phyloP scores from a whole-genome alignment of 2,113 vertebrate genomes.

The Toxostoma redivivum region DNA sequence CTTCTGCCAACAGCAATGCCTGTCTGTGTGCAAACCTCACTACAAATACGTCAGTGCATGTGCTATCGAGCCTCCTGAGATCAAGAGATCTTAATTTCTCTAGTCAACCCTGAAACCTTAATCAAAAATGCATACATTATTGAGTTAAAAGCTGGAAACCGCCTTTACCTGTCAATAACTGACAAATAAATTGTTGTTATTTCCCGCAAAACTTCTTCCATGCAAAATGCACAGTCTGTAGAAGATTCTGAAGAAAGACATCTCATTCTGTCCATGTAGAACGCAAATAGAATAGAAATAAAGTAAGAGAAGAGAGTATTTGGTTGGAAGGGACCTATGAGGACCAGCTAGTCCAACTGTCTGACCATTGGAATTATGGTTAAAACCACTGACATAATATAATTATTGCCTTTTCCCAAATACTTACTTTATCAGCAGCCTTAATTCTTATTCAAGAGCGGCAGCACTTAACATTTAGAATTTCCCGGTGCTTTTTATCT shows the following conservation, averaged over 20 bases:
- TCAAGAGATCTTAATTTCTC: neutral
- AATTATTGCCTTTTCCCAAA: neutral
- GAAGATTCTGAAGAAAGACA: neutral
- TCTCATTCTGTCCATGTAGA: neutral
- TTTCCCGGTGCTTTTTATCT: conserved; percentile 16
- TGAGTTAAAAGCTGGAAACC: neutral
- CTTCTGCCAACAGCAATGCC: neutral
- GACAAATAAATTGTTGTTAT: neutral
- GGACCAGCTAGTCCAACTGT: neutral
- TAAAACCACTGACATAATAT: neutral
- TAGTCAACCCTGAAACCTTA: neutral
- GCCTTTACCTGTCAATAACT: neutral
- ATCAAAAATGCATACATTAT: accelerated
- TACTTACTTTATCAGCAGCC: neutral
- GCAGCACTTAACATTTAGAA: neutral
- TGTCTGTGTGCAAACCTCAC: neutral
- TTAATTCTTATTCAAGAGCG: neutral
- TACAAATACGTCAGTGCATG: neutral
- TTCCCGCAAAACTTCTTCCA: neutral
- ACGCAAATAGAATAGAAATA: neutral
- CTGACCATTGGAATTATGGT: neutral
- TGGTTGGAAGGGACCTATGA: neutral
- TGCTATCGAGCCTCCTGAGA: neutral
- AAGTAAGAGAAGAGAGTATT: neutral
- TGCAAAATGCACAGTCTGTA: neutral